A percentile compares a stretch with the other conserved stretches of the same genome.
Evolutionary conservation across 1,140 invertebrate genomes (phyloP).

Genomic region (Andricus grossulariae): DNA sequence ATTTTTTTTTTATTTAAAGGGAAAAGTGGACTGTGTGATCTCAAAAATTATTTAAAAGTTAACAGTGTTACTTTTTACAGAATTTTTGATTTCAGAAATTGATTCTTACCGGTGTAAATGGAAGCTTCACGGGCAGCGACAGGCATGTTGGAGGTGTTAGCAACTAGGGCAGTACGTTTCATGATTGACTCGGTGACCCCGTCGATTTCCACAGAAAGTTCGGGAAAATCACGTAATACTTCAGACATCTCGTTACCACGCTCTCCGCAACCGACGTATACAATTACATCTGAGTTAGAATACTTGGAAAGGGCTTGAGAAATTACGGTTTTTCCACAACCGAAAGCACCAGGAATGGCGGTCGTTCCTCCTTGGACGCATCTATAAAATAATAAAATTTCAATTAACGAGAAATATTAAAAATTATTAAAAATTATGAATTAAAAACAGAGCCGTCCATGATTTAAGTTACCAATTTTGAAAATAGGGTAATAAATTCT

Average conservation of each 20-base stretch:
- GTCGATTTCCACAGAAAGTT: slow-evolving; percentile 97
- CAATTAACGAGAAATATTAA: background rate
- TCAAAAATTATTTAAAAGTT: too few relatives aligned
- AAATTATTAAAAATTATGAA: too few relatives aligned
- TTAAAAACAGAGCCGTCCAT: too few relatives aligned
- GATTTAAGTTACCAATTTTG: too few relatives aligned
- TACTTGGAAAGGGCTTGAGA: slow-evolving; percentile 99
- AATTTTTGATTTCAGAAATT: slow-evolving; percentile 9
- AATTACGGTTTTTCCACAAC: slow-evolving; percentile 99
- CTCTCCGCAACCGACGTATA: slow-evolving; percentile 98
- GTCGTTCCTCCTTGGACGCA: slow-evolving; percentile 99
- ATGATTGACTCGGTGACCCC: slow-evolving; percentile 98
- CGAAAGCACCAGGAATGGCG: slow-evolving; percentile 98
- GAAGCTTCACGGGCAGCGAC: slow-evolving; percentile 99
- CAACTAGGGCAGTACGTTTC: slow-evolving; percentile 99
- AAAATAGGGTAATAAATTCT: too few relatives aligned
- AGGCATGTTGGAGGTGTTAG: slow-evolving; percentile 99
- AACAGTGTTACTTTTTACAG: background rate
- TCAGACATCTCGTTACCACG: slow-evolving; percentile 90
- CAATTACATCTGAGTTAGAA: slow-evolving; percentile 99
- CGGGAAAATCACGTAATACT: slow-evolving; percentile 98
- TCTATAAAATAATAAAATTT: slow-evolving; percentile 69
- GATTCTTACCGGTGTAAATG: slow-evolving; percentile 92
- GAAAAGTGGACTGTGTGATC: too few relatives aligned
- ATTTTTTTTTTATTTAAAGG: too few relatives aligned